phyloP scores from a whole-genome alignment of 2,797 vertebrate genomes.

The Arnoldichthys spilopterus region DNA sequence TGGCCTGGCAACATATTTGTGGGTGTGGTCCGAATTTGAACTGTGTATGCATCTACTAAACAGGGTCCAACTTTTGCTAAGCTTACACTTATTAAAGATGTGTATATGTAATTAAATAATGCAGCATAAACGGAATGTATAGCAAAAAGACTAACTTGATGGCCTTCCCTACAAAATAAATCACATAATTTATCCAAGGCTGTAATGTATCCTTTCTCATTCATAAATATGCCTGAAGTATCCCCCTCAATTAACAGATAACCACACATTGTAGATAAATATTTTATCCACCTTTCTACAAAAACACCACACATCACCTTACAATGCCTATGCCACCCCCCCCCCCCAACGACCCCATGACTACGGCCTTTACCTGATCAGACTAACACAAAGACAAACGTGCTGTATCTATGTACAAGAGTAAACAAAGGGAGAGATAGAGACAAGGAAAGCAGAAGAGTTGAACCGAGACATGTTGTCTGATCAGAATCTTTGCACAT shows the following conservation, averaged over 20 bases:
- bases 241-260: too few relatives aligned
- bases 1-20: background rate
- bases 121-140: background rate
- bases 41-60: too few relatives aligned
- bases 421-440: background rate
- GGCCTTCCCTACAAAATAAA: background rate
- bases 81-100: background rate
- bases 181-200: too few relatives aligned
- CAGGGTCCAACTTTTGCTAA: too few relatives aligned
- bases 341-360: too few relatives aligned
- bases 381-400: background rate
- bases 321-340: too few relatives aligned
- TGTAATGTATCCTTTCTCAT: too few relatives aligned
- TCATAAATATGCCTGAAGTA: too few relatives aligned
- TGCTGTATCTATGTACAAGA: background rate
- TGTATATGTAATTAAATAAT: background rate
- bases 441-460: background rate
- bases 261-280: too few relatives aligned
- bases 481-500: slow-evolving; percentile 21
- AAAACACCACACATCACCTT: too few relatives aligned
- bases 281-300: too few relatives aligned
- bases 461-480: background rate
- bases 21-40: background rate
- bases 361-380: too few relatives aligned
- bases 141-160: background rate